Evolutionary conservation across 2,888 invertebrate species (phyloP), one percentile per base, ranked within the genome.

Genomic region (Erebia palarica): DNA sequence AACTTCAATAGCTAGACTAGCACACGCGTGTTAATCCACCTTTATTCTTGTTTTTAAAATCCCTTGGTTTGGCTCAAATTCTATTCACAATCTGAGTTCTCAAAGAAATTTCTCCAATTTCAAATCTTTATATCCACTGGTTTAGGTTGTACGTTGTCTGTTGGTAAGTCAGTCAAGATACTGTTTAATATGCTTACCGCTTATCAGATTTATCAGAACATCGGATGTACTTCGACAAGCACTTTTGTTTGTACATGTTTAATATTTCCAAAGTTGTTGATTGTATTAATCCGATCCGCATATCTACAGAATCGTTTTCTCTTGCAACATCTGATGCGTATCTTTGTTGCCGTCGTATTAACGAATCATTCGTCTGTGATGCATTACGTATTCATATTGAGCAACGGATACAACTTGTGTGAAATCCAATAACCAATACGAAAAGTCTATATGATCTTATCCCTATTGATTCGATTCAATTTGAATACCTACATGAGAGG

Each of bases 391-490:
- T 88, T 88, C 88, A 86, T 86, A 87, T 88, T 88, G 80, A 82
- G 87, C 88, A 89, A 89, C 89, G 87, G 90, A 88, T 89, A 90
- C 88, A 80, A 84, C 84, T 84, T 87, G 88, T 88, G 80, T 78
- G 77, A 78, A 81, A 69, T 72, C 63, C 69, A 67, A 72, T 69
- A 55, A 57, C 60, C 68, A 63, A 69, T 69, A 60, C 63, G 69
- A 66, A 69, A 66, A 67, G 58, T 69, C 21, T 69, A 55, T 53
- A 65, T n/a, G n/a, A 53, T 65, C 63, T 21, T 49, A 53, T 65
- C 13, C 55, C 65, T 18, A 55, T 10, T 55, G 53, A 53, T 55
- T 55, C 53, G 21, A 63, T 63, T 63, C 14, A 63, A 63, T 49
- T 49, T 63, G 63, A 47, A 63, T 63, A 63, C 18, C 61, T 47